Evolutionary conservation across 2,113 vertebrate genomes (phyloP), one percentile per base, ranked within the genome.

Genomic region (Cercopithecus mona): DNA sequence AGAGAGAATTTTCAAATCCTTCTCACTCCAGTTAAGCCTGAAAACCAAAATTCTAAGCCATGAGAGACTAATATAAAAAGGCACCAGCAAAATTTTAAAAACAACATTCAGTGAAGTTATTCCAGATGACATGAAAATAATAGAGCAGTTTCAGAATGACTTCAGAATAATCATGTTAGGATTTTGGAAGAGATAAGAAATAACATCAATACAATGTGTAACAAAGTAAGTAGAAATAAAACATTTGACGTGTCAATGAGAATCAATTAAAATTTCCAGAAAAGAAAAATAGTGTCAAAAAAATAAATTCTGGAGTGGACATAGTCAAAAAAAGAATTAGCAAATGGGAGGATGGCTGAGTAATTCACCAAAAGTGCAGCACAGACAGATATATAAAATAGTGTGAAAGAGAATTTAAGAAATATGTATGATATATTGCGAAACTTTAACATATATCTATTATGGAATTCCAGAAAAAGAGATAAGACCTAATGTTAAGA

Each of bases 21-120:
- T 90, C 9, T 87, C 52, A 10, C 7, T 55, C 14, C 45, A 35
- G 8, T 22, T 89, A 61, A 92, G 8, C 5, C 32, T 86, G 55
- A 73, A 95, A 96, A 92, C 22, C 10, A 64, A 93, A 96, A 93
- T 86, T 59, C 68, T 59, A 89, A 90, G 22, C 32, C 52, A 87
- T 8, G 27, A 81, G 8, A 97, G 10, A 97, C 38, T 78, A 57
- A 79, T 25, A 43, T 14, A 43, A 81, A 66, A 48, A 43, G 30
- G 27, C 30, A 27, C 18, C 40, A 70, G 27, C 5, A 72, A 89
- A 61, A 52, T 9, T 13, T 40, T 86, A 22, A 16, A n/a, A 27
- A 52, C 84, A 68, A 30, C 7, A 70, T 6, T 40, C 48, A 40
- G 57, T 72, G 10, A 83, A 64, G 22, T 68, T 43, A 95, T 59